phyloP scores from a whole-genome alignment of 2,113 vertebrate genomes.

The Lichenostomus cassidix region DNA sequence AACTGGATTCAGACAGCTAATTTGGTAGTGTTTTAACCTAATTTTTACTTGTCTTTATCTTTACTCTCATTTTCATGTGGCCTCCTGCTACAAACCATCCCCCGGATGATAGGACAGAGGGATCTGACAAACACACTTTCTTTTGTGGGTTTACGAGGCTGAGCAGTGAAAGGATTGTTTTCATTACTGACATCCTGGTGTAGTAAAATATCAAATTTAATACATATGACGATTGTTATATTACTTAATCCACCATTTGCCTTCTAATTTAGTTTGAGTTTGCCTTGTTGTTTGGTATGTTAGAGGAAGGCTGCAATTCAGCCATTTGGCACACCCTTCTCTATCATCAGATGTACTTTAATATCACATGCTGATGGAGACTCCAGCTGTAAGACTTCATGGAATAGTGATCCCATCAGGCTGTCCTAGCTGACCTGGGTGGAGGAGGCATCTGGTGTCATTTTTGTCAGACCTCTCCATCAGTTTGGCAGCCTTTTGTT shows the following conservation, averaged over 20 bases:
- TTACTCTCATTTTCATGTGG: neutral
- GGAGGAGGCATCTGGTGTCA: neutral
- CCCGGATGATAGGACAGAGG: neutral
- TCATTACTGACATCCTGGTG: conserved; percentile 56
- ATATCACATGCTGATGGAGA: neutral
- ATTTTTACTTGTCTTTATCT: neutral
- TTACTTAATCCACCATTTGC: conserved; percentile 45
- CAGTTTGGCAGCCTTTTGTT: neutral
- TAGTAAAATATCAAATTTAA: conserved; percentile 53
- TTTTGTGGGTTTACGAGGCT: neutral
- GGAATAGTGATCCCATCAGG: neutral
- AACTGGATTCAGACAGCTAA: conserved; percentile 2
- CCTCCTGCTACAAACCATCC: neutral
- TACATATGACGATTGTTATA: conserved; percentile 38
- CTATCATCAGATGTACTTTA: neutral
- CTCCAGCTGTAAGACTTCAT: neutral
- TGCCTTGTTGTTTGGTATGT: conserved; percentile 19
- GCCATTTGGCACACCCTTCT: neutral
- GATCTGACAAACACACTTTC: neutral
- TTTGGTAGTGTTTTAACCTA: neutral
- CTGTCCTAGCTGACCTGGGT: neutral
- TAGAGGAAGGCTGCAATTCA: neutral
- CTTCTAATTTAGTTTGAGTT: conserved; percentile 46
- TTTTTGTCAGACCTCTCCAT: neutral
- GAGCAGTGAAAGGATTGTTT: conserved; percentile 47